Conservation (phyloP, 2,113 vertebrate species). For the Litocranius walleri region DNA sequence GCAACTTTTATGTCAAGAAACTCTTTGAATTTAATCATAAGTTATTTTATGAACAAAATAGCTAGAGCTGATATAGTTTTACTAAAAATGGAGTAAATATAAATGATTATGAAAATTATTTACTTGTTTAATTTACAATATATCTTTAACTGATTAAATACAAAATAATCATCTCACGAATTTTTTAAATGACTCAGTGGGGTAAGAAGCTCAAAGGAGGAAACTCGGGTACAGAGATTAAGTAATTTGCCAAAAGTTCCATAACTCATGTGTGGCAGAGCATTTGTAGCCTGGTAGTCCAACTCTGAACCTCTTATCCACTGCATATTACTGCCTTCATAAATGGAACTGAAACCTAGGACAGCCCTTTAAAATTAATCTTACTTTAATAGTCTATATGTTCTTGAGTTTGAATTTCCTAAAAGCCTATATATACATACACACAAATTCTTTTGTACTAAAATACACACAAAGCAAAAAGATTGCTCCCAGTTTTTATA, state of each 20-base stretch:
- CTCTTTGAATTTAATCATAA: not conserved
- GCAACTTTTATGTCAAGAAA: not conserved
- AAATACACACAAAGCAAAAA: not conserved
- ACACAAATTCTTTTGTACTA: not conserved
- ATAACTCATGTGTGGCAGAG: not conserved
- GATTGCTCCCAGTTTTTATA: not conserved
- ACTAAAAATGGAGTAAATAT: not conserved
- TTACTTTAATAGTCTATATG: not conserved
- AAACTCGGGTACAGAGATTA: not conserved
- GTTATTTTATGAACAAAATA: not conserved
- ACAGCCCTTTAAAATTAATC: not conserved
- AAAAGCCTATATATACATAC: not conserved
- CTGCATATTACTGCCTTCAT: not conserved
- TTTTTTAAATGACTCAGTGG: constrained; percentile 6
- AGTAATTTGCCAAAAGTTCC: not conserved
- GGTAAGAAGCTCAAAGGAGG: not conserved
- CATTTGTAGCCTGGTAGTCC: not conserved
- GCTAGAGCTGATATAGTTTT: not conserved
- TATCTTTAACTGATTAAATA: constrained; percentile 9
- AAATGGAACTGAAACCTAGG: not conserved
- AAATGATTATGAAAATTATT: not conserved
- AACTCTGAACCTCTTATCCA: not conserved
- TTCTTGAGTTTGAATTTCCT: constrained; percentile 3
- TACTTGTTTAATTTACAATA: not conserved
- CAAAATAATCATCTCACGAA: constrained; percentile 15